A percentile compares a stretch with the other conserved stretches of the same genome.
Evolutionary conservation across 2,113 vertebrate species (phyloP).

Genomic region (Ceyx margarethae): DNA sequence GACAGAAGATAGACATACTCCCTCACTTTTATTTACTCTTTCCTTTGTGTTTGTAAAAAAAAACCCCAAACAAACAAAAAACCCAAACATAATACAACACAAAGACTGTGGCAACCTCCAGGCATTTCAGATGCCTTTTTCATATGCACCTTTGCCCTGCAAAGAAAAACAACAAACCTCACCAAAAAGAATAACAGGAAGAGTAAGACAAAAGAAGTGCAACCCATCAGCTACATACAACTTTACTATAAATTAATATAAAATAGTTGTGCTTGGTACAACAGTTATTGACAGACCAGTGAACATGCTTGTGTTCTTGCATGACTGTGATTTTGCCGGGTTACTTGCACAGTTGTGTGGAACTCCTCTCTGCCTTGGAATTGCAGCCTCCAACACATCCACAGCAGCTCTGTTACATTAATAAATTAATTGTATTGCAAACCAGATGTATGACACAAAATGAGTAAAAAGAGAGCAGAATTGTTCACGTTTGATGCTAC

Average conservation of each 20-base stretch:
- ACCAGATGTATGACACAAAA: neutral
- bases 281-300: neutral
- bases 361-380: slow-evolving; percentile 48
- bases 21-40: neutral
- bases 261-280: neutral
- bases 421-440: slow-evolving; percentile 37
- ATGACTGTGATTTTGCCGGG: neutral
- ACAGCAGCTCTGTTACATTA: neutral
- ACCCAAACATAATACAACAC: neutral
- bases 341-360: slow-evolving; percentile 14
- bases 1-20: neutral
- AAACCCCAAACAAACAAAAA: no score
- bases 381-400: neutral
- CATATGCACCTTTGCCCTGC: neutral
- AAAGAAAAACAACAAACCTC: neutral
- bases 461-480: slow-evolving; percentile 30
- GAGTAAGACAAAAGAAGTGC: neutral
- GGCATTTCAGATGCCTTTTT: neutral
- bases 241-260: neutral
- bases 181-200: neutral
- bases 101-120: neutral
- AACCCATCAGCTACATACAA: neutral
- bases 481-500: slow-evolving; percentile 33
- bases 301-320: neutral
- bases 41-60: neutral